phyloP scores from a whole-genome alignment of 2,888 invertebrate species.

The Stenchaetothrips biformis region DNA sequence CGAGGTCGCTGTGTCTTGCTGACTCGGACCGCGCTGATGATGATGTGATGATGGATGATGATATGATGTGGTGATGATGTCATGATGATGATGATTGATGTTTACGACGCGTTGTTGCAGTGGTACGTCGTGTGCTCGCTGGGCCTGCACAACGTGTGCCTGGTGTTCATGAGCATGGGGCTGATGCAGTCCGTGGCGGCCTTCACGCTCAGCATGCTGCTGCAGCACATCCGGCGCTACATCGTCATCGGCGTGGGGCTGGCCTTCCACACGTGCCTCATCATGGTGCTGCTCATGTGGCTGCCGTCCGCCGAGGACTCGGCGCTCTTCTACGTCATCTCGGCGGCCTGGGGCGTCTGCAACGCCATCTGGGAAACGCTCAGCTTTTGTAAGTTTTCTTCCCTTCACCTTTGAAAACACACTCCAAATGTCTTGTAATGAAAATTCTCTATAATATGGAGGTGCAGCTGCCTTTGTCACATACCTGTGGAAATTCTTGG shows the following conservation, averaged over 20 bases:
- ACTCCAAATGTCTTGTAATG: background rate
- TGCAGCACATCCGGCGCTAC: slow-evolving; percentile 67
- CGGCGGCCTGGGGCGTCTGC: slow-evolving; percentile 82
- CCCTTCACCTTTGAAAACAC: background rate
- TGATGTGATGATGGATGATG: too few relatives aligned
- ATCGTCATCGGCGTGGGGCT: slow-evolving; percentile 73
- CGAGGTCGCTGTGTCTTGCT: too few relatives aligned
- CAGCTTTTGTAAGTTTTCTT: slow-evolving; percentile 45
- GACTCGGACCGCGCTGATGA: too few relatives aligned
- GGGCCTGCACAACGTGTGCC: slow-evolving; percentile 67
- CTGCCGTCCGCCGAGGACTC: slow-evolving; percentile 74
- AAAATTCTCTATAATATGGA: too few relatives aligned
- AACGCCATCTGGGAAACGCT: slow-evolving; percentile 79
- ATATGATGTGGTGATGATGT: background rate
- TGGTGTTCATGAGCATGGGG: slow-evolving; percentile 69
- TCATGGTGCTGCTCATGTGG: slow-evolving; percentile 72
- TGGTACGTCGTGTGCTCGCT: slow-evolving; percentile 79
- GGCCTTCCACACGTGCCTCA: slow-evolving; percentile 71
- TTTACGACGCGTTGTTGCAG: slow-evolving; percentile 47
- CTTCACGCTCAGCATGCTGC: slow-evolving; percentile 72
- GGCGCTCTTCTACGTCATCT: slow-evolving; percentile 75
- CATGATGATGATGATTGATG: background rate
- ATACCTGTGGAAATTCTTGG: too few relatives aligned
- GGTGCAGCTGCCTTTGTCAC: too few relatives aligned
- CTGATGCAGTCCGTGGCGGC: slow-evolving; percentile 70